Base-by-base conservation (phyloP, 2,888 invertebrate genomes). In the Pachydiplax longipennis region DNA sequence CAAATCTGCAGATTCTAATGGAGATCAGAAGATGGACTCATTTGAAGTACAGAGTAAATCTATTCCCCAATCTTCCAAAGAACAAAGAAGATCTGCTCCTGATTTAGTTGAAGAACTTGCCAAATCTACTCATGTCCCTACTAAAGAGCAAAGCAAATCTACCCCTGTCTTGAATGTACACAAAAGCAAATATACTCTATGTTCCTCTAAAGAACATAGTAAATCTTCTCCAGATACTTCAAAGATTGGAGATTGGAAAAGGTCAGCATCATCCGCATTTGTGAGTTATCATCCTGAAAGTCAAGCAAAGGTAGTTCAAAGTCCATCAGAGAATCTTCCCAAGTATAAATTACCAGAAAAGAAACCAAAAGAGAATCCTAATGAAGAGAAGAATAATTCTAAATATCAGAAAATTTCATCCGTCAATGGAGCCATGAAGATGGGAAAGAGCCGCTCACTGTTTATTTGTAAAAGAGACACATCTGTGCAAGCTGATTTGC, bases 191-290 rank as follows among this genome's bases (percentile, higher is more conserved):
- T 53, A 4, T 53, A 8, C 44, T 44, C 44, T 10, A 8, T 44
- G 37, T 12, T 87, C 61, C 37, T 65, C 87, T 8, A 2, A 35
- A 37, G 87, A 22, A 12, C 3, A 15, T 5, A 53, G 22, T 53
- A 87, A 37, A 35, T 61, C 61, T 35, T 10, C 31, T 61, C 37
- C 18, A 18, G 37, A n/a, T 61, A 31, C 35, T 37, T 2, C 18
- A n/a, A 37, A 65, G 87, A 37, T 31, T 65, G 87, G 35, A 31
- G 61, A 37, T 22, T 87, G 87, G 87, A 87, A 87, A 37, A 61
- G n/a, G 37, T 87, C 87, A 12, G 87, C 58, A 6, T 40, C n/a
- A 13, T 87, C 87, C n/a, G 87, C 87, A 87, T 87, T 87, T 61
- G 87, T 87, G n/a, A 31, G 61, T n/a, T 35, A 37, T 31, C 58